Base-by-base conservation (phyloP, 2,888 invertebrate genomes). In the Hypercompe scribonia region DNA sequence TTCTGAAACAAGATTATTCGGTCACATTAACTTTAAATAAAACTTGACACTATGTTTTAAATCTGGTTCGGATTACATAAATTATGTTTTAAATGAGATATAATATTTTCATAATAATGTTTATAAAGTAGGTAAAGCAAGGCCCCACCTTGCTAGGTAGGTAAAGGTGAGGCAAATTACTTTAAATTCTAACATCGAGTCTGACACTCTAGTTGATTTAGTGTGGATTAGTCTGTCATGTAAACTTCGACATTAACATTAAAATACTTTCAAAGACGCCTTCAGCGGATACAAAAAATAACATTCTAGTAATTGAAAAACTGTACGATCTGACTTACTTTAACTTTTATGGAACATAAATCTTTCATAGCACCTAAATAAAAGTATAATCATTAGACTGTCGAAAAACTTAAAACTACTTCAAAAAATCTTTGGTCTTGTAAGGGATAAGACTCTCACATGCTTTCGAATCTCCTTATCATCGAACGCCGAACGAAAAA, bases 141-240 rank as follows among this genome's bases (percentile, higher is more conserved):
- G n/a, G n/a, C n/a, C n/a, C n/a, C n/a, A n/a, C n/a, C n/a, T n/a
- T n/a, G n/a, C n/a, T n/a, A n/a, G n/a, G 24, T 24, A 1, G 5
- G 50, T 3, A 21, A 50, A 50, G 5, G 4, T 21, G 2, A 24
- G 50, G 50, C 24, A 2, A 50, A 50, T 50, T 50, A 50, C 42
- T 50, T 24, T 3, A 1, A 50, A 21, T 21, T 5, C 1, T 24
- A 4, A 21, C 13, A 33, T 24, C 64, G 34, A 21, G 34, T 34
- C 34, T 33, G 24, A 64, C 11, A 33, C 18, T 39, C 39, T 5
- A 15, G 39, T 65, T 65, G 39, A 65, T 39, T 65, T 65, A 65
- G 21, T 65, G n/a, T 21, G 8, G 65, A 65, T 65, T 65, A 65
- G n/a, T 65, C 65, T 65, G 65, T 28, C 39, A 65, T 42, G 39